phyloP scores from a whole-genome alignment of 1,140 invertebrate species.

The Drosophila parabipectinata region DNA sequence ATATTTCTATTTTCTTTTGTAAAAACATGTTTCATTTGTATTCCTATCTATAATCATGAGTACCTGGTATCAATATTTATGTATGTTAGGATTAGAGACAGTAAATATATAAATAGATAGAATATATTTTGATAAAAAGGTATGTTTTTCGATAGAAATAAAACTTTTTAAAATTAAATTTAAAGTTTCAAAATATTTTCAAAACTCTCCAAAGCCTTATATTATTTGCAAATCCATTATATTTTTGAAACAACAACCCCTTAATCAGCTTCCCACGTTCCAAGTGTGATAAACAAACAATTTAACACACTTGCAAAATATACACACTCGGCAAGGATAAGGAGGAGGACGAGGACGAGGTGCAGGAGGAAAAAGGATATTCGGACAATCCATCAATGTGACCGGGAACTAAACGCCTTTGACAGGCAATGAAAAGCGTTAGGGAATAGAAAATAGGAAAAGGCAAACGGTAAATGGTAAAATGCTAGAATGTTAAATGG shows the following conservation, averaged over 20 bases:
- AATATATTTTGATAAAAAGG: no score
- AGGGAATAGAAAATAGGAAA: slow-evolving; percentile 12
- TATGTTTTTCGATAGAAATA: no score
- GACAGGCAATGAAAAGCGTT: slow-evolving; percentile 66
- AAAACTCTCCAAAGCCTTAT: background rate
- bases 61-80: no score
- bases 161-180: no score
- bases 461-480: background rate
- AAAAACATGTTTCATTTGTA: no score
- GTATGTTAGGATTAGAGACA: no score
- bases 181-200: no score
- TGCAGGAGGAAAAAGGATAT: slow-evolving; percentile 9
- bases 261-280: slow-evolving; percentile 59
- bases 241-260: background rate
- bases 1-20: no score
- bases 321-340: background rate
- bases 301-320: slow-evolving; percentile 64
- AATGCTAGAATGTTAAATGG: background rate
- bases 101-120: no score
- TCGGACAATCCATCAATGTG: slow-evolving; percentile 69
- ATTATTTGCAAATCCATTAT: background rate
- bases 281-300: slow-evolving; percentile 57
- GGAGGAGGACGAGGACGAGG: background rate
- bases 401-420: slow-evolving; percentile 60
- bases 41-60: no score